Evolutionary conservation across 2,797 vertebrate genomes (phyloP).

Genomic region (Microctenopoma steveboyesi): DNA sequence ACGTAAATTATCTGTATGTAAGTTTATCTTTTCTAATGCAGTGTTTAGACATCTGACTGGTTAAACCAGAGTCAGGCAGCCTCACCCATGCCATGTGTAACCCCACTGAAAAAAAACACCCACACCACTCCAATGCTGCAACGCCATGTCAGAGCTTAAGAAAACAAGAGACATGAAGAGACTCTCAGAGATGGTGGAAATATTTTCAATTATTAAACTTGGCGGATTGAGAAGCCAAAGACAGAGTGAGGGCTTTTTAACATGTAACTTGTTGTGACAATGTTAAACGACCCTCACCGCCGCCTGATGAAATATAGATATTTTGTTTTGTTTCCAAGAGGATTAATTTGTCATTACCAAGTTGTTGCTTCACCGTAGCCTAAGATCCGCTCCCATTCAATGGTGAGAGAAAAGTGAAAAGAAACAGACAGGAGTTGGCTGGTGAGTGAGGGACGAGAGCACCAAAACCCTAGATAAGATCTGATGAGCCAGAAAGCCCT

Average conservation of each 20-base stretch:
- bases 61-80: slow-evolving; percentile 29
- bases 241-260: slow-evolving; percentile 53
- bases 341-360: slow-evolving; percentile 61
- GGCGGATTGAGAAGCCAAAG: slow-evolving; percentile 44
- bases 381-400: slow-evolving; percentile 14
- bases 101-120: slow-evolving; percentile 59
- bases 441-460: background rate
- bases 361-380: slow-evolving; percentile 14
- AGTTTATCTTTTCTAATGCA: slow-evolving; percentile 48
- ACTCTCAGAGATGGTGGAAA: slow-evolving; percentile 42
- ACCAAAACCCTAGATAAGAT: slow-evolving; percentile 1
- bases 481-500: background rate
- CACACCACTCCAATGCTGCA: slow-evolving; percentile 24
- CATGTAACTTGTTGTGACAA: slow-evolving; percentile 66
- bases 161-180: slow-evolving; percentile 54
- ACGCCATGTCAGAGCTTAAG: slow-evolving; percentile 49
- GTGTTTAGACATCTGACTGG: slow-evolving; percentile 39
- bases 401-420: slow-evolving; percentile 18
- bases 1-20: slow-evolving; percentile 11
- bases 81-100: slow-evolving; percentile 43
- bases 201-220: slow-evolving; percentile 72
- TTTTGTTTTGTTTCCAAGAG: slow-evolving; percentile 61
- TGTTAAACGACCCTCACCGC: slow-evolving; percentile 43
- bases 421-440: background rate
- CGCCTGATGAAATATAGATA: slow-evolving; percentile 65